Evolutionary conservation across 1,140 invertebrate genomes (phyloP).

Genomic region (Thrips palmi): DNA sequence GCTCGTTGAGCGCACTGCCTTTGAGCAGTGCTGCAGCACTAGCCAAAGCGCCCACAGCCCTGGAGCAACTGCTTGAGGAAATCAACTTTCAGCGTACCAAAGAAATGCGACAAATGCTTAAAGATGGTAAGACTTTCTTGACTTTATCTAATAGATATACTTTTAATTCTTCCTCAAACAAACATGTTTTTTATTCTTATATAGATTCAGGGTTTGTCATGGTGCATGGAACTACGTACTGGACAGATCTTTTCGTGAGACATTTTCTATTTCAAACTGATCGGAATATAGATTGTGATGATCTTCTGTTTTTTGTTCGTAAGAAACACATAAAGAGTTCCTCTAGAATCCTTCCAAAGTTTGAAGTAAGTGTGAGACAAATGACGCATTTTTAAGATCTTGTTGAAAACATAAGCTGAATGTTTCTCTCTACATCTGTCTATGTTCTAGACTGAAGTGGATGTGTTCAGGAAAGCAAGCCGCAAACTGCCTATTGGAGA

Average conservation of each 20-base stretch:
- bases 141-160: slow-evolving; percentile 5
- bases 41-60: slow-evolving; percentile 49
- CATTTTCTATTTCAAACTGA: slow-evolving; percentile 83
- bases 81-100: slow-evolving; percentile 80
- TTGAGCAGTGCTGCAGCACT: too few species aligned
- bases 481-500: slow-evolving; percentile 89
- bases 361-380: slow-evolving; percentile 40
- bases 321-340: slow-evolving; percentile 77
- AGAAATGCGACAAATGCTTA: slow-evolving; percentile 69
- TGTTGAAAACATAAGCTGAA: not conserved
- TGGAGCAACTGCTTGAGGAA: slow-evolving; percentile 72
- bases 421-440: not conserved
- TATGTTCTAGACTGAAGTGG: slow-evolving; percentile 63
- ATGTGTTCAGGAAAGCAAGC: slow-evolving; percentile 91
- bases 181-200: slow-evolving; percentile 17
- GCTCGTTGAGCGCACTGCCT: not conserved
- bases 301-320: slow-evolving; percentile 87
- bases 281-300: slow-evolving; percentile 75
- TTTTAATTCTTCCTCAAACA: not conserved
- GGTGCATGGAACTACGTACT: slow-evolving; percentile 81
- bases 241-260: slow-evolving; percentile 87
- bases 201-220: slow-evolving; percentile 79
- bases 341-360: slow-evolving; percentile 69
- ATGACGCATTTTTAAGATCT: not conserved
- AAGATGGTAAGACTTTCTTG: slow-evolving; percentile 44